Evolutionary conservation across 2,888 invertebrate genomes (phyloP), one percentile per base, ranked within the genome.

Genomic region (Sclerodermus sp.): DNA sequence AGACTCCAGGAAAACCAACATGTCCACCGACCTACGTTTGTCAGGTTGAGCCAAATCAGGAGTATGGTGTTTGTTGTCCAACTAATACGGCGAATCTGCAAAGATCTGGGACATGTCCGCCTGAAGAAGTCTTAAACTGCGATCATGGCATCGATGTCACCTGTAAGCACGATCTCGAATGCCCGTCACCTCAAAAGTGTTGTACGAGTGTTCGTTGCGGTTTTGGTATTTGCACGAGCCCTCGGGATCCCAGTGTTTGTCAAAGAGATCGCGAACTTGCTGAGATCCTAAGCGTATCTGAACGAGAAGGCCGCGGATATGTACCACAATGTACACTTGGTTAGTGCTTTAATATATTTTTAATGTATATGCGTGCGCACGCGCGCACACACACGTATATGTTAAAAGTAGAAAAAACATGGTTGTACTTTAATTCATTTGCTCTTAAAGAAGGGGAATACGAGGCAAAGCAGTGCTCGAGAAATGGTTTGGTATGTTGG

Each of bases 41-140:
- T 71, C 81, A 89, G 51, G 90, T 92, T 8, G 89, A 91, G 68
- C 82, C 82, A 77, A 88, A 88, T 58, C 89, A 91, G 69, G 93
- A 93, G 70, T 93, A 93, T 68, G 93, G 93, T 0, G 91, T 93
- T 12, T 93, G 93, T 71, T 93, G 92, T 68, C 91, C 92, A 40
- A 88, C 88, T 3, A 88, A 87, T 0, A 70, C 90, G 51, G 23
- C 4, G 3, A 86, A 86, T 66, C 84, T 91, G 44, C 84, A 89
- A 66, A 90, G 92, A 73, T 86, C 90, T 0, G 92, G 92, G 1
- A 83, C 85, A 1, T 93, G 93, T 70, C 91, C 92, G 16, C 5
- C 59, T 1, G 79, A 79, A 13, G 77, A 43, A 36, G 65, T 44
- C 48, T 23, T 23, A 23, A 23, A 3, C 3, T 3, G 8, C 8